Evolutionary conservation across 2,797 vertebrate species (phyloP), one percentile per base, ranked within the genome.

Genomic region (Phrynocephalus vlangalii): DNA sequence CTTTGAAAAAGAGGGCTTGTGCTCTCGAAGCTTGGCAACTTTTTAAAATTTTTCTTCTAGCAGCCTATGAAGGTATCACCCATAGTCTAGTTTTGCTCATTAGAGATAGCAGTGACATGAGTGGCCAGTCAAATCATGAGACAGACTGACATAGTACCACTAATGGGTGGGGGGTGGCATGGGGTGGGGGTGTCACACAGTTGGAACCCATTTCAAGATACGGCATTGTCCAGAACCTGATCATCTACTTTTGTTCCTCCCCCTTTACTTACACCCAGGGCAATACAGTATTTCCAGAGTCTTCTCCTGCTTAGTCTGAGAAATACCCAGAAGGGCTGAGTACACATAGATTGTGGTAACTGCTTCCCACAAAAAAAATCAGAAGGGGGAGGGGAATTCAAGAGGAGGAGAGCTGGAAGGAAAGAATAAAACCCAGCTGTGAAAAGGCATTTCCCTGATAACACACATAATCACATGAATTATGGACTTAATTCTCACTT

Each of bases 371-470:
- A 93, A 91, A 84, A 91, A 84, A 66, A 90, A 92, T 24, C 90
- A 91, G 89, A 92, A 88, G 89, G 93, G 90, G 94, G 91, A 91
- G 88, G 92, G 70, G 33, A n/a, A 71, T 67, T 88, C 83, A 85
- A 76, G 79, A 73, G 68, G 87, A 56, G 84, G 63, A n/a, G 50
- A 75, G 83, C 87, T 88, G 94, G 93, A 96, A 93, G 92, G 93
- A 93, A 93, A 90, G 91, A 94, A 88, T 20, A 82, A 95, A 93
- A 9, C 48, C 90, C 94, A 92, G 95, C 89, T 91, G 87, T 1
- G 9, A 91, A 92, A 95, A 95, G 95, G 94, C 94, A 96, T 95
- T 96, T 96, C 95, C 95, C 94, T 93, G 91, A 96, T 95, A 95
- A 96, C 94, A 95, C 95, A 93, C 91, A 92, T 26, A 75, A 84